phyloP scores from a whole-genome alignment of 2,888 invertebrate species.

The Lagria hirta region DNA sequence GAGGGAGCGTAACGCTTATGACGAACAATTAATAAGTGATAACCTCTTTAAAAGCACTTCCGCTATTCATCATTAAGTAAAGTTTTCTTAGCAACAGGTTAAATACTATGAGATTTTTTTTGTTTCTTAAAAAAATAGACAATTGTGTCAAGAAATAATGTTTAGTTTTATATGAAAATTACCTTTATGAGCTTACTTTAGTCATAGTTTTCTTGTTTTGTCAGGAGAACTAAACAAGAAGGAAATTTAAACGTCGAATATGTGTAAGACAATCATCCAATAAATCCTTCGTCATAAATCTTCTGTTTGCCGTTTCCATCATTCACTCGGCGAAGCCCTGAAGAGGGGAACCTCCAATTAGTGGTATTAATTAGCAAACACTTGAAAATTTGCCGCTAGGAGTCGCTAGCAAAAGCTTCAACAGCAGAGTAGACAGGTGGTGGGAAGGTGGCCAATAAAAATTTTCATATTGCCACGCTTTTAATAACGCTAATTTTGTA shows the following conservation, averaged over 20 bases:
- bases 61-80: too few relatives aligned
- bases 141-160: background rate
- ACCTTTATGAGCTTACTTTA: too few relatives aligned
- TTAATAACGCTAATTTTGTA: slow-evolving; percentile 37
- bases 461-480: slow-evolving; percentile 39
- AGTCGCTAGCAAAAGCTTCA: slow-evolving; percentile 36
- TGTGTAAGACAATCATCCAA: slow-evolving; percentile 33
- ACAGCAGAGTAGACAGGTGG: slow-evolving; percentile 29
- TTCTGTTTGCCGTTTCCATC: too few relatives aligned
- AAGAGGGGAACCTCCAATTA: slow-evolving; percentile 52
- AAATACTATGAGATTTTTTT: too few relatives aligned
- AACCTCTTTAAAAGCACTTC: too few relatives aligned
- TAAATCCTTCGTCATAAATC: slow-evolving; percentile 15
- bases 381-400: slow-evolving; percentile 49
- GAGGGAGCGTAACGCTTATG: too few relatives aligned
- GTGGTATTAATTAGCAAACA: slow-evolving; percentile 54
- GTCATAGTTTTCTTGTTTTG: too few relatives aligned
- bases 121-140: too few relatives aligned
- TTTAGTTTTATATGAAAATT: background rate
- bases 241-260: slow-evolving; percentile 34
- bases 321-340: slow-evolving; percentile 32
- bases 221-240: slow-evolving; percentile 12
- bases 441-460: slow-evolving; percentile 34
- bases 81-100: too few relatives aligned
- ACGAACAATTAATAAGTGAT: too few relatives aligned